These are phyloP conservation scores for Lycaena phlaeas DNA, from an alignment of 2,888 invertebrate species.

Conservation along the genomic window DNA sequence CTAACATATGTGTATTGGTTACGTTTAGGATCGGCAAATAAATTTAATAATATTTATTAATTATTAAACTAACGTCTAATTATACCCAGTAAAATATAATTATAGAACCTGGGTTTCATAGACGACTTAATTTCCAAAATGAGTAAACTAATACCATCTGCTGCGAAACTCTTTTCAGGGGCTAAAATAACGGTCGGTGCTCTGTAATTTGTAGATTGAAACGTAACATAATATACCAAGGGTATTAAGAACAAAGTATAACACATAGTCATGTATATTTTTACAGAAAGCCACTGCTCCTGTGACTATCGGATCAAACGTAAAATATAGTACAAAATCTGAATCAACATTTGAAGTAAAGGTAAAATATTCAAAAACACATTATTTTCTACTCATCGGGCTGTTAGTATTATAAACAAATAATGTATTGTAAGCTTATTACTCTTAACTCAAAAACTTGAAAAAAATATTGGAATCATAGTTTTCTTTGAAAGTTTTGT, in stretches of 20 bases:
- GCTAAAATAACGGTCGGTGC: slow-evolving; percentile 43
- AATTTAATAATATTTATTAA: too few relatives aligned
- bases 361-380: slow-evolving; percentile 33
- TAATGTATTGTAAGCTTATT: too few relatives aligned
- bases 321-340: slow-evolving; percentile 72
- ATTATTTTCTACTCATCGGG: too few relatives aligned
- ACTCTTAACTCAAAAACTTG: too few relatives aligned
- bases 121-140: slow-evolving; percentile 42
- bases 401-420: too few relatives aligned
- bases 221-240: slow-evolving; percentile 4
- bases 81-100: slow-evolving; percentile 36
- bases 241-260: not conserved
- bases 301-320: slow-evolving; percentile 44
- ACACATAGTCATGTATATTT: slow-evolving; percentile 10
- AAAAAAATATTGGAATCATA: not conserved
- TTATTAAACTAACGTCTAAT: too few relatives aligned
- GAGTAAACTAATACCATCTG: slow-evolving; percentile 55
- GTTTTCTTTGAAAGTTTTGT: slow-evolving; percentile 11
- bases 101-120: slow-evolving; percentile 49
- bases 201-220: slow-evolving; percentile 14
- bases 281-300: slow-evolving; percentile 55
- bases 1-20: too few relatives aligned
- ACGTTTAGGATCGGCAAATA: slow-evolving; percentile 15
- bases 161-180: slow-evolving; percentile 45
- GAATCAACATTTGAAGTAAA: slow-evolving; percentile 77